Base-by-base conservation (phyloP, 1,140 invertebrate genomes). In the Globodera rostochiensis region DNA sequence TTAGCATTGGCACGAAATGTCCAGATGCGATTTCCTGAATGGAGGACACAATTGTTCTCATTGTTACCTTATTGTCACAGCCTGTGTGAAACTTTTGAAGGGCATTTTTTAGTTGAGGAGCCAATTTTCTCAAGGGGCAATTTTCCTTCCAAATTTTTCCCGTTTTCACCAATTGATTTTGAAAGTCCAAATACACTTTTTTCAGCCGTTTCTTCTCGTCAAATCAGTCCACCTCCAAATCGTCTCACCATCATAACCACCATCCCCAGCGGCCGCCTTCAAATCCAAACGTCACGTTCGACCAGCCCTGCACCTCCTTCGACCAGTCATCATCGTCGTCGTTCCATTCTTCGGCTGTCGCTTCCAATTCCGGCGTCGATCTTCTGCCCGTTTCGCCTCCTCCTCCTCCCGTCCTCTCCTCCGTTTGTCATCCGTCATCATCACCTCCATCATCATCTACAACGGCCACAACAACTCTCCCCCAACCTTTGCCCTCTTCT, bases 201-300 rank as follows among this genome's bases (percentile, higher is more conserved):
- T n/a, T 25, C 73, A 79, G 77, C 50, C 77, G 77, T 19, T 79
- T 79, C 67, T 79, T 79, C 64, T 71, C 60, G n/a, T 71, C 60
- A 13, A 79, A 79, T 74, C 77, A 79, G 45, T 69, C 69, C 69
- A 47, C 36, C 69, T 71, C 69, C 69, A 71, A 73, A 21, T 67
- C 74, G 64, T 45, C 74, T 7, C 6, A 13, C 19, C 46, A 9
- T 7, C 47, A 45, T 21, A 73, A 64, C 19, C 74, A 21, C 6
- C 64, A 60, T 1, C 47, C 5, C 45, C 69, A 67, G 19, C 77
- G 69, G 60, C 74, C 50, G 4, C 50, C 13, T 19, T 64, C 57
- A 6, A 64, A 64, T 15, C 11, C 57, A 64, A 64, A 64, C 57
- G 57, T 64, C 19, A 21, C 25, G 69, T 4, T 47, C 9, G 69